Percentiles rank a stretch among this genome's conserved stretches.
Evolutionary conservation across 1,140 invertebrate genomes (phyloP).

Genomic region (Rhagoletis zephyria): DNA sequence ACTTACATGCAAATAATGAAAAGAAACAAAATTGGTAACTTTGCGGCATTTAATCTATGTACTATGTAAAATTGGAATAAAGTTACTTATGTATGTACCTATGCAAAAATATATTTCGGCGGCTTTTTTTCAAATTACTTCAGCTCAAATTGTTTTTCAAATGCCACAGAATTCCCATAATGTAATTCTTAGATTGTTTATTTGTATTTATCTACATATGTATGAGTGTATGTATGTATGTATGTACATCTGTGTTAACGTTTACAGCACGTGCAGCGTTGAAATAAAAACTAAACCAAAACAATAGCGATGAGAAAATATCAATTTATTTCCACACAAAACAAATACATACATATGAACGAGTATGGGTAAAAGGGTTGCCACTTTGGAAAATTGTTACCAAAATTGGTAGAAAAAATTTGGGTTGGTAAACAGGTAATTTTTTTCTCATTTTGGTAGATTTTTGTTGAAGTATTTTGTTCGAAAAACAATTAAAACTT

Average conservation of each 20-base stretch:
- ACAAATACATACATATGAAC: neutral
- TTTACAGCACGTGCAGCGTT: neutral
- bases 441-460: no score
- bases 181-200: neutral
- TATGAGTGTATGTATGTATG: neutral
- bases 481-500: no score
- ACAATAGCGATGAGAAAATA: neutral
- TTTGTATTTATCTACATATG: neutral
- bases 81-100: no score
- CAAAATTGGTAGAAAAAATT: no score
- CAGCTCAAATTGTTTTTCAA: constrained; percentile 10
- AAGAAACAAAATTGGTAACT: neutral
- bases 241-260: neutral
- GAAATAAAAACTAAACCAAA: neutral
- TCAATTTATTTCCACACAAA: neutral
- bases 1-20: constrained; percentile 12
- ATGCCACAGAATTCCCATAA: constrained; percentile 34
- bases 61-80: no score
- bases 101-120: no score
- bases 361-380: no score
- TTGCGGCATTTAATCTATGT: no score
- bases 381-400: no score
- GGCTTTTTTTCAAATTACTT: neutral
- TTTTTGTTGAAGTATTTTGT: no score
- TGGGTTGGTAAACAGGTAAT: no score